A percentile compares a stretch with the other conserved stretches of the same genome.
phyloP scores from a whole-genome alignment of 2,888 invertebrate species.

The Rotaria macrura region DNA sequence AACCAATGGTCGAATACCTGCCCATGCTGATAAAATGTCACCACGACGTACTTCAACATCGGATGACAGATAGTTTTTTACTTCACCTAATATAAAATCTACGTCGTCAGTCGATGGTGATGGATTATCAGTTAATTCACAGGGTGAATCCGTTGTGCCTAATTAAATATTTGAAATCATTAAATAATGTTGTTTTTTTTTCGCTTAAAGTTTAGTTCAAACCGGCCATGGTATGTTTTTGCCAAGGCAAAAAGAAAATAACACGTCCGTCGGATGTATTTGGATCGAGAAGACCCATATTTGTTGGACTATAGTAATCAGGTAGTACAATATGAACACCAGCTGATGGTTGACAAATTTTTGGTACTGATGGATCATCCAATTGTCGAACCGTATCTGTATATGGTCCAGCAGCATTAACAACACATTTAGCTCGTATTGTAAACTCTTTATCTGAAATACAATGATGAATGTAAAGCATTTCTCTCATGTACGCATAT shows the following conservation, averaged over 20 bases:
- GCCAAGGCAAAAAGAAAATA: constrained; percentile 98
- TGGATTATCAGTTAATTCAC: constrained; percentile 80
- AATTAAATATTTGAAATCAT: constrained; percentile 48
- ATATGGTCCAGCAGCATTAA: constrained; percentile 96
- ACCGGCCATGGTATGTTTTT: constrained; percentile 61
- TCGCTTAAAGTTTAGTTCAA: not conserved
- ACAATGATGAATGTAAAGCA: too few relatives aligned
- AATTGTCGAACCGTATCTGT: constrained; percentile 77
- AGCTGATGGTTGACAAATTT: constrained; percentile 87
- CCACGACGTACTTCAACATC: constrained; percentile 65
- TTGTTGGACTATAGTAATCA: constrained; percentile 89
- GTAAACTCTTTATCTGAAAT: constrained; percentile 47
- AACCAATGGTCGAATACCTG: constrained; percentile 90
- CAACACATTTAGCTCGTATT: constrained; percentile 72
- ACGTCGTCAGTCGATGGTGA: constrained; percentile 93
- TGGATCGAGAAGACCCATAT: constrained; percentile 94
- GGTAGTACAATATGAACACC: constrained; percentile 96
- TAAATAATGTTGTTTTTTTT: too few relatives aligned
- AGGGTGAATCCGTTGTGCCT: constrained; percentile 91
- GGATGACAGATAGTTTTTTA: constrained; percentile 67
- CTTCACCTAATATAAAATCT: constrained; percentile 88
- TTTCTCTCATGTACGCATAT: too few relatives aligned
- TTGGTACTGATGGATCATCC: constrained; percentile 67
- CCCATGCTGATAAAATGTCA: constrained; percentile 80
- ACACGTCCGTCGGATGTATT: constrained; percentile 93